Evolutionary conservation across 2,888 invertebrate species (phyloP).

Genomic region (Sicus ferrugineus): DNA sequence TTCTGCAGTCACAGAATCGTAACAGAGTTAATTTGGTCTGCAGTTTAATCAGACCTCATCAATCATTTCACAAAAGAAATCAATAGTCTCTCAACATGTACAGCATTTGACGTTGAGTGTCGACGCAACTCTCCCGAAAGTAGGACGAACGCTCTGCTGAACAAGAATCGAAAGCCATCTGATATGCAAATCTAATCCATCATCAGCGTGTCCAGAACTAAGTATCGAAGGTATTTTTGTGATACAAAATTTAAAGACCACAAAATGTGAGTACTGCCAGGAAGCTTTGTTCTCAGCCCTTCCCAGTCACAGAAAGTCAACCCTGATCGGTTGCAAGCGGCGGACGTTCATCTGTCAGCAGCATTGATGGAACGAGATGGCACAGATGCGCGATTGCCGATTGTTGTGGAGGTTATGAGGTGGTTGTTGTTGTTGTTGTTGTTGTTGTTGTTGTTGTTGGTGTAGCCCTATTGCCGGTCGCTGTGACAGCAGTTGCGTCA

Average conservation of each 20-base stretch:
- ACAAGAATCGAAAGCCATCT: background rate
- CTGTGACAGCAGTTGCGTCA: slow-evolving; percentile 12
- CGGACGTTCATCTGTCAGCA: slow-evolving; percentile 3
- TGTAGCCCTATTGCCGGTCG: background rate
- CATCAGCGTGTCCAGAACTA: background rate
- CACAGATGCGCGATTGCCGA: slow-evolving; percentile 1
- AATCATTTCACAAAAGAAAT: slow-evolving; percentile 11
- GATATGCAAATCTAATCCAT: slow-evolving; percentile 28
- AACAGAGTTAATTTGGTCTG: background rate
- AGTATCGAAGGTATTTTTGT: slow-evolving; percentile 1
- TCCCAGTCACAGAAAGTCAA: slow-evolving; percentile 5
- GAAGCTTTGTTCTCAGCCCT: background rate
- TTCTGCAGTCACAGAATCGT: background rate
- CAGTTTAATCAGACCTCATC: slow-evolving; percentile 11
- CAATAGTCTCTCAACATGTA: slow-evolving; percentile 16
- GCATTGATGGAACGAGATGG: slow-evolving; percentile 10
- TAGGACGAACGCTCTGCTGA: no score
- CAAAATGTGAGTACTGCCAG: background rate
- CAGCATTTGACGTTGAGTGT: background rate
- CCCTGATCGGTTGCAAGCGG: slow-evolving; percentile 6
- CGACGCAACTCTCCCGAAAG: background rate
- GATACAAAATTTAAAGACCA: background rate
- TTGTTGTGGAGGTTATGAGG: no score
- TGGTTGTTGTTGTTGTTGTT: background rate
- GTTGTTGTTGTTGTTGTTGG: no score